These are phyloP conservation scores for Parambassis ranga DNA, from an alignment of 2,797 vertebrate genomes.

Conservation along the genomic window DNA sequence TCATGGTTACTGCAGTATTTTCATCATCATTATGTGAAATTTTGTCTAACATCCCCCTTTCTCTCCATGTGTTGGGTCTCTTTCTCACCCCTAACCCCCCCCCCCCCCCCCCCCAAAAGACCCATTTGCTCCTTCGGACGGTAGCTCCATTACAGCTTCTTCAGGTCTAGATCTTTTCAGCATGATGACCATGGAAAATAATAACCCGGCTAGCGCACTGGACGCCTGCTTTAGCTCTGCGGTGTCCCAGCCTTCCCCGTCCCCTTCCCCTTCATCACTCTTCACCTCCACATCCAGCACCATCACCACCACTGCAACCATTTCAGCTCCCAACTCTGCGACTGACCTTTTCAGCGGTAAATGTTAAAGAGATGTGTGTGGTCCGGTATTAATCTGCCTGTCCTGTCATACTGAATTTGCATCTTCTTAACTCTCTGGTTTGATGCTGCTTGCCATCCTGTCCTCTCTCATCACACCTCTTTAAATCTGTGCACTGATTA, in stretches of 20 bases:
- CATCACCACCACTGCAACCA: conserved; percentile 84
- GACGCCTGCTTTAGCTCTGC: conserved; percentile 72
- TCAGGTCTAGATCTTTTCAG: conserved; percentile 94
- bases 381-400: conserved; percentile 3
- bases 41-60: conserved; percentile 33
- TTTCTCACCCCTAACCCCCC: background rate
- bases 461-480: conserved; percentile 2
- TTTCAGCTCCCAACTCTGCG: conserved; percentile 79
- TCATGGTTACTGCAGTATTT: background rate
- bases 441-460: conserved; percentile 51
- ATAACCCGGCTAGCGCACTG: conserved; percentile 67
- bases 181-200: conserved; percentile 90
- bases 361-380: conserved; percentile 58
- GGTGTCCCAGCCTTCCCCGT: conserved; percentile 42
- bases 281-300: conserved; percentile 76
- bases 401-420: conserved; percentile 3
- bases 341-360: conserved; percentile 99
- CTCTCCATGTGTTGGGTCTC: conserved; percentile 30
- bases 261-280: conserved; percentile 62
- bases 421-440: conserved; percentile 37
- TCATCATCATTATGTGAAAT: background rate
- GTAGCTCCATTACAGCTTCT: conserved; percentile 81
- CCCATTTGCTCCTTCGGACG: conserved; percentile 91
- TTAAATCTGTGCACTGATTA: conserved; percentile 30
- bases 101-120: conserved; percentile 73